Percentiles rank a stretch among this genome's conserved stretches.
These are phyloP conservation scores for Pantelozetes paolii DNA, from an alignment of 2,888 invertebrate species.

Conservation along the genomic window DNA sequence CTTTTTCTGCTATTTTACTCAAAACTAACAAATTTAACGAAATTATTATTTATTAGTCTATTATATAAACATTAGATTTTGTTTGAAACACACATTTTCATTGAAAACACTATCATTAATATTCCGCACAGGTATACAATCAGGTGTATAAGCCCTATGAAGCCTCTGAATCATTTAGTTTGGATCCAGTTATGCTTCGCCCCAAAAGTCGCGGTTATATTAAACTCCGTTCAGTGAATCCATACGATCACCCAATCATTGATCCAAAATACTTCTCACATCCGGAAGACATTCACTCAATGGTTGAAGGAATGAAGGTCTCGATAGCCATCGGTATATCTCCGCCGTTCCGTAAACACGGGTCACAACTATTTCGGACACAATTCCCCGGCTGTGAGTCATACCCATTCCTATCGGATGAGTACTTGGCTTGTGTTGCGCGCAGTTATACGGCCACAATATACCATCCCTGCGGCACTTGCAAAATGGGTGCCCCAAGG, in stretches of 20 bases:
- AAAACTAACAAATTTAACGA: too few relatives aligned
- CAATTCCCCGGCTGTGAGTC: slow-evolving; percentile 71
- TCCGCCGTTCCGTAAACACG: slow-evolving; percentile 73
- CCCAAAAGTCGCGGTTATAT: slow-evolving; percentile 48
- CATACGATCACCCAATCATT: slow-evolving; percentile 78
- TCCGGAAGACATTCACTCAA: slow-evolving; percentile 67
- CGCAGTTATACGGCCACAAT: slow-evolving; percentile 48
- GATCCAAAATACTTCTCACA: slow-evolving; percentile 88
- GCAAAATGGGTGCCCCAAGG: slow-evolving; percentile 47
- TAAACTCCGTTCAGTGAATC: slow-evolving; percentile 59
- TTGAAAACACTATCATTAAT: background rate
- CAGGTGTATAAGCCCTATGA: slow-evolving; percentile 32
- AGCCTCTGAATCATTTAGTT: slow-evolving; percentile 42
- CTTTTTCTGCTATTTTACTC: background rate
- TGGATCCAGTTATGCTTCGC: slow-evolving; percentile 48
- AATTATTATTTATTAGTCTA: slow-evolving; percentile 16
- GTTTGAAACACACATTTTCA: too few relatives aligned
- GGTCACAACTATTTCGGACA: slow-evolving; percentile 67
- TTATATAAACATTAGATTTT: slow-evolving; percentile 8
- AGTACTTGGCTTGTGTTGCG: slow-evolving; percentile 48
- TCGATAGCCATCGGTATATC: slow-evolving; percentile 65
- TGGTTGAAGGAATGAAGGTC: slow-evolving; percentile 62
- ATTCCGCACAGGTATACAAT: slow-evolving; percentile 6
- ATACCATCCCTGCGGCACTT: slow-evolving; percentile 48
- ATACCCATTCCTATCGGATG: slow-evolving; percentile 44